Evolutionary conservation across 2,888 invertebrate species (phyloP).

Genomic region (Ophioninae sp.): DNA sequence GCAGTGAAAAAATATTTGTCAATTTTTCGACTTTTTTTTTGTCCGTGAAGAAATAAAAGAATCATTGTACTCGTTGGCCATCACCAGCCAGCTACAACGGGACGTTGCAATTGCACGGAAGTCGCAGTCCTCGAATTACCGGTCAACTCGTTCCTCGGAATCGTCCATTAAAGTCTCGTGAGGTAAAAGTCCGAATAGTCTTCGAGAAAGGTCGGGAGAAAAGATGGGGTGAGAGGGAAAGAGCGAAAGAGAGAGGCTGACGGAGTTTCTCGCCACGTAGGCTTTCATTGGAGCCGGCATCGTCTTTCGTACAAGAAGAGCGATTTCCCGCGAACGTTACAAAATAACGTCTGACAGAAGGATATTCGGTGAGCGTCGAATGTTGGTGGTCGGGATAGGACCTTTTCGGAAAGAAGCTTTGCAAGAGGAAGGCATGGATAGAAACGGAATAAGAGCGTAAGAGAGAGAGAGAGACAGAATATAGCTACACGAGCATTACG

Average conservation of each 20-base stretch:
- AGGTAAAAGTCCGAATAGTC: conserved; percentile 34
- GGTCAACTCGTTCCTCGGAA: conserved; percentile 14
- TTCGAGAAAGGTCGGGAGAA: conserved; percentile 27
- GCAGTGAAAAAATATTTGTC: too few relatives aligned
- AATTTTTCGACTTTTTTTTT: too few relatives aligned
- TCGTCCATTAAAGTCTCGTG: conserved; percentile 39
- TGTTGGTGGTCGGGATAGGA: conserved; percentile 17
- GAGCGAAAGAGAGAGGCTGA: conserved; percentile 16
- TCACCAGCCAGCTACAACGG: background rate
- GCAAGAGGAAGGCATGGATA: conserved; percentile 40
- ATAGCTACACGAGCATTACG: conserved; percentile 79
- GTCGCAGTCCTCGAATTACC: conserved; percentile 22
- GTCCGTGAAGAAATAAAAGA: too few relatives aligned
- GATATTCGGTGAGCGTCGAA: conserved; percentile 32
- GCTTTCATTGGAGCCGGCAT: conserved; percentile 42
- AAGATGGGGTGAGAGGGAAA: conserved; percentile 22
- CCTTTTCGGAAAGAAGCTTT: conserved; percentile 17
- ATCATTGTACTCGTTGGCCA: background rate
- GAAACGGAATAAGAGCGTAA: conserved; percentile 62
- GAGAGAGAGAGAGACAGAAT: conserved; percentile 55
- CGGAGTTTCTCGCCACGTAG: conserved; percentile 43
- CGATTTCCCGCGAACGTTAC: conserved; percentile 46
- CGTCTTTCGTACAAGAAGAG: conserved; percentile 52
- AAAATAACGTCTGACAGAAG: conserved; percentile 51
- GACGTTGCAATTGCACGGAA: conserved; percentile 1